A percentile compares a stretch with the other conserved stretches of the same genome.
These are phyloP conservation scores for Piscicola geometra DNA, from an alignment of 2,888 invertebrate genomes.

Conservation along the genomic window DNA sequence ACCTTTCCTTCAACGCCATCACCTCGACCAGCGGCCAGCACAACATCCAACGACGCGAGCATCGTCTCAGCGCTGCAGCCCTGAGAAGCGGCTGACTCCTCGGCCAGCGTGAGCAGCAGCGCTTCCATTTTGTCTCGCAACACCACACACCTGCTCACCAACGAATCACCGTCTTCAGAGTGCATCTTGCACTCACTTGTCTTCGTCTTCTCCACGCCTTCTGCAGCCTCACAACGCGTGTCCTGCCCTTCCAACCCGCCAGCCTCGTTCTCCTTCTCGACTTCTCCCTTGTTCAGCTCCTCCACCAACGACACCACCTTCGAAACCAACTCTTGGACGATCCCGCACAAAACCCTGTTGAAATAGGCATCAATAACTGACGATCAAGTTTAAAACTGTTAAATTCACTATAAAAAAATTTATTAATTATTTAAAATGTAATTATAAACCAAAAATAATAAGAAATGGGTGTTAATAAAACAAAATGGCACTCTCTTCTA, in stretches of 20 bases:
- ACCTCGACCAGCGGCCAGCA: background rate
- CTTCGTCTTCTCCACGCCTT: background rate
- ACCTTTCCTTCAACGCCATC: no score
- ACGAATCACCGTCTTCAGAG: constrained; percentile 36
- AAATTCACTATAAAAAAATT: no score
- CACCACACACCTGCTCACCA: constrained; percentile 61
- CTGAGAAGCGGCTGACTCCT: constrained; percentile 60
- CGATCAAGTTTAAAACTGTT: background rate
- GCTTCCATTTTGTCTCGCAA: constrained; percentile 72
- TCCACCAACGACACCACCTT: constrained; percentile 55
- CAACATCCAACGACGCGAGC: background rate
- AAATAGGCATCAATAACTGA: no score
- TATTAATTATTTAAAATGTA: no score
- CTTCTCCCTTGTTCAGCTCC: background rate
- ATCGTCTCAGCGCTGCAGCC: background rate
- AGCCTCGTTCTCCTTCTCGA: background rate
- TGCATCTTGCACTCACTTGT: background rate
- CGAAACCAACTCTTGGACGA: constrained; percentile 70
- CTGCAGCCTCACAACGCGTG: no score
- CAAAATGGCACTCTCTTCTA: no score
- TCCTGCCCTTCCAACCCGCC: no score
- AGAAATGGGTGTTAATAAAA: no score
- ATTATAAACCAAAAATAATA: no score
- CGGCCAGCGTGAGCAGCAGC: constrained; percentile 68
- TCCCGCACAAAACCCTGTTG: constrained; percentile 67